These are phyloP conservation scores for Psephotus haematonotus DNA, from an alignment of 2,113 vertebrate genomes.

Conservation along the genomic window DNA sequence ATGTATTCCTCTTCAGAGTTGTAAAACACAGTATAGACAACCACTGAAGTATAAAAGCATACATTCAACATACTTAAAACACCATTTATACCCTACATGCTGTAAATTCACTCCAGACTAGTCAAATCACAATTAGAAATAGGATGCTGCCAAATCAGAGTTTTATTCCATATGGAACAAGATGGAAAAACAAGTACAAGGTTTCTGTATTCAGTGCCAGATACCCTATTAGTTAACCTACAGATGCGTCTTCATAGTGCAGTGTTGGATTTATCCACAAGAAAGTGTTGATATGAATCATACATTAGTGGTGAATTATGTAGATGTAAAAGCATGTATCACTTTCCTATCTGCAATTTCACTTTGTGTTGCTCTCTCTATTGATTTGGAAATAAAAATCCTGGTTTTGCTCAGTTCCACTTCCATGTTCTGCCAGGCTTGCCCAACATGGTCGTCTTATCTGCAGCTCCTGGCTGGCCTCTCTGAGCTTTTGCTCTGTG, in stretches of 20 bases:
- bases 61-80: background rate
- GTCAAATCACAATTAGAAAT: background rate
- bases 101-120: background rate
- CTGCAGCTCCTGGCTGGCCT: background rate
- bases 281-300: background rate
- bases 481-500: background rate
- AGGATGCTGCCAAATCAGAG: background rate
- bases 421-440: background rate
- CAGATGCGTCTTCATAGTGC: background rate
- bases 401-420: background rate
- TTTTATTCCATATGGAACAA: background rate
- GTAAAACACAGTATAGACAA: background rate
- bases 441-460: background rate
- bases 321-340: background rate
- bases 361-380: background rate
- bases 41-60: background rate
- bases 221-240: background rate
- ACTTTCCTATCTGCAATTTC: constrained; percentile 3
- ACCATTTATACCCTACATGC: background rate
- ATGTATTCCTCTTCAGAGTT: background rate
- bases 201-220: background rate
- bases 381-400: constrained; percentile 17
- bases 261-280: background rate
- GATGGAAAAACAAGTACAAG: background rate
- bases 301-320: background rate